Evolutionary conservation across 2,113 vertebrate genomes (phyloP).

Genomic region (Chloroceryle aenea): DNA sequence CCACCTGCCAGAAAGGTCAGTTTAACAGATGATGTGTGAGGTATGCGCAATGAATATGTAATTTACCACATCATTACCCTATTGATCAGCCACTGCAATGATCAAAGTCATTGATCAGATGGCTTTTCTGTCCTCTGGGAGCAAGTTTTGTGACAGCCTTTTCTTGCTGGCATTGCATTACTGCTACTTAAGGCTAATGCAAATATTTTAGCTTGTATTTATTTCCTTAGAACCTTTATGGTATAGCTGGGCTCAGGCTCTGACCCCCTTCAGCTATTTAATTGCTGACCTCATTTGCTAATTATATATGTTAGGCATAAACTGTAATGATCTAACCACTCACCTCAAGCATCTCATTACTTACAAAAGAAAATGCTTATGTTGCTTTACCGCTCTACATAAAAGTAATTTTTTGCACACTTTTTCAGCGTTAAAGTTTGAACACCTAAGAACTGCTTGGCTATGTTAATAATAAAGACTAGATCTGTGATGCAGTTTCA

Average conservation of each 20-base stretch:
- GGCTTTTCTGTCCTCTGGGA: background rate
- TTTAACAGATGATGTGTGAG: background rate
- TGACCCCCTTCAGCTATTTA: background rate
- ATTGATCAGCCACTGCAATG: background rate
- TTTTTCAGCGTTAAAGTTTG: background rate
- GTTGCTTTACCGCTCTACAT: background rate
- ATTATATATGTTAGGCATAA: constrained; percentile 22
- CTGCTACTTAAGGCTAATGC: background rate
- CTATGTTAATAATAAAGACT: background rate
- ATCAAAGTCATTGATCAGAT: background rate
- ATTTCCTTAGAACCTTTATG: background rate
- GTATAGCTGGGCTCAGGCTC: background rate
- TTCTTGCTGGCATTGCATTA: background rate
- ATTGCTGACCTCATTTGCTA: constrained; percentile 45
- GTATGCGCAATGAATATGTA: background rate
- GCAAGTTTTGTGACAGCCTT: background rate
- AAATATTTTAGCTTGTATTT: background rate
- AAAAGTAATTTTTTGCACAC: background rate
- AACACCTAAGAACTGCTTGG: background rate
- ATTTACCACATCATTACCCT: background rate
- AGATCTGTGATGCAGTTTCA: background rate
- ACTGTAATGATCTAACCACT: background rate
- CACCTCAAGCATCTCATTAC: background rate
- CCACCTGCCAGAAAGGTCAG: background rate
- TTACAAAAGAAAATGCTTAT: background rate